Evolutionary conservation across 2,797 vertebrate genomes (phyloP).

Genomic region (Gallinago nigripennis): DNA sequence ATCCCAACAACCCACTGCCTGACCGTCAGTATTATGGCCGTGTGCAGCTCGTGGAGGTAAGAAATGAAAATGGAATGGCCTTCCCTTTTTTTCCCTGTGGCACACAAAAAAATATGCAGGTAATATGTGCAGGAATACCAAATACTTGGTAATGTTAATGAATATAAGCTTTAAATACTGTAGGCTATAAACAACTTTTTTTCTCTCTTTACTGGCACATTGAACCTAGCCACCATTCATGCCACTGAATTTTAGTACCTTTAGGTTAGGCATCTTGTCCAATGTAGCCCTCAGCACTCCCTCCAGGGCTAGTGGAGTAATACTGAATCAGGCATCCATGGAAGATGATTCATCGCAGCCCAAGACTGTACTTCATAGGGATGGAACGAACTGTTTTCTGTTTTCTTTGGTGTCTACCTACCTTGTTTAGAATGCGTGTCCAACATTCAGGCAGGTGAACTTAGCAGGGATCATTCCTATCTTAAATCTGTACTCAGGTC

Average conservation of each 20-base stretch:
- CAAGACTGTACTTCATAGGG: slow-evolving; percentile 11
- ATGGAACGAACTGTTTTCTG: not conserved
- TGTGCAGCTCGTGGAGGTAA: slow-evolving; percentile 90
- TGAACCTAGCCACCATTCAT: not conserved
- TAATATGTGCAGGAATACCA: not conserved
- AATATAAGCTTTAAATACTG: not conserved
- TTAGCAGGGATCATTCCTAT: not conserved
- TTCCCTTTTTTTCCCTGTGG: not conserved
- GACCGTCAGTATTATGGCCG: slow-evolving; percentile 85
- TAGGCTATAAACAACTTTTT: not conserved
- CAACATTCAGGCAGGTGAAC: not conserved
- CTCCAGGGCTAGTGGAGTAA: not conserved
- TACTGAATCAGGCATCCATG: not conserved
- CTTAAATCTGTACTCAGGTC: not conserved
- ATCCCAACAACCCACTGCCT: slow-evolving; percentile 80
- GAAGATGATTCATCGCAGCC: slow-evolving; percentile 3
- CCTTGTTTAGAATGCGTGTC: not conserved
- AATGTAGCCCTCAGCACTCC: not conserved
- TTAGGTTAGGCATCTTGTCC: not conserved
- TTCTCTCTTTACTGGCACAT: not conserved
- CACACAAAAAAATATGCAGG: not conserved
- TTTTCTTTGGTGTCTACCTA: not conserved
- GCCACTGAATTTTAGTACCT: not conserved
- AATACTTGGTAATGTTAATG: not conserved
- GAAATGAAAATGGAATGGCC: not conserved